Evolutionary conservation across 2,113 vertebrate species (phyloP).

Genomic region (Amia ocellicauda): DNA sequence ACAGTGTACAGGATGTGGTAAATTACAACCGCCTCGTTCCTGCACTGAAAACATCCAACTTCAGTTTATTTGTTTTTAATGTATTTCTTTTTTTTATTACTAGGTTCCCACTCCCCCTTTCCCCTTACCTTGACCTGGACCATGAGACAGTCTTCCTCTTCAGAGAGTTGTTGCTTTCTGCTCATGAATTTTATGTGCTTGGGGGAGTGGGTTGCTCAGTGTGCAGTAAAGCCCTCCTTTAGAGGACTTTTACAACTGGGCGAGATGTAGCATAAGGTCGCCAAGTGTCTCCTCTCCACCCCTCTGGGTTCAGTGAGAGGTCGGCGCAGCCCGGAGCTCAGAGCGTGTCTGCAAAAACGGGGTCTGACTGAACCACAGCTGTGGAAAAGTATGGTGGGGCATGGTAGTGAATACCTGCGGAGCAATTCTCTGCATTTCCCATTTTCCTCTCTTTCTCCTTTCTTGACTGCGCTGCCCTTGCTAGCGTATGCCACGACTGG

Average conservation of each 20-base stretch:
- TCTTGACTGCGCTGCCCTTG: too few species aligned
- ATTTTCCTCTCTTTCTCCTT: too few species aligned
- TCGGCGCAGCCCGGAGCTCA: neutral
- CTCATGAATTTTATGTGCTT: constrained; percentile 8
- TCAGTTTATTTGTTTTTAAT: constrained; percentile 15
- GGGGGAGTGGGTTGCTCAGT: neutral
- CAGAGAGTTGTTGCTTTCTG: constrained; percentile 14
- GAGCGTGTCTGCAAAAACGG: too few species aligned
- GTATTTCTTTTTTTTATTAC: too few species aligned
- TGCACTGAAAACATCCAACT: neutral
- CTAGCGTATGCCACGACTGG: too few species aligned
- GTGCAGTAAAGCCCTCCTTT: neutral
- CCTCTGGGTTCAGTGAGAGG: constrained; percentile 16
- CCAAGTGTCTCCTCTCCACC: constrained; percentile 8
- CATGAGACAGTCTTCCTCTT: neutral
- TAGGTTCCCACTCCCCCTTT: too few species aligned
- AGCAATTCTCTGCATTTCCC: too few species aligned
- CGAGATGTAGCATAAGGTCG: neutral
- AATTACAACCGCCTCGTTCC: neutral
- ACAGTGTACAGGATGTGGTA: neutral
- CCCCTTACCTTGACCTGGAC: constrained; percentile 23
- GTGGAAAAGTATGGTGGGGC: too few species aligned
- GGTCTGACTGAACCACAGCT: too few species aligned
- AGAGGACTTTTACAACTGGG: constrained; percentile 14
- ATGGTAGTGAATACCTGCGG: too few species aligned